A percentile compares a stretch with the other conserved stretches of the same genome.
These are phyloP conservation scores for Calcarius lapponicus DNA, from an alignment of 2,797 vertebrate genomes.

Conservation along the genomic window DNA sequence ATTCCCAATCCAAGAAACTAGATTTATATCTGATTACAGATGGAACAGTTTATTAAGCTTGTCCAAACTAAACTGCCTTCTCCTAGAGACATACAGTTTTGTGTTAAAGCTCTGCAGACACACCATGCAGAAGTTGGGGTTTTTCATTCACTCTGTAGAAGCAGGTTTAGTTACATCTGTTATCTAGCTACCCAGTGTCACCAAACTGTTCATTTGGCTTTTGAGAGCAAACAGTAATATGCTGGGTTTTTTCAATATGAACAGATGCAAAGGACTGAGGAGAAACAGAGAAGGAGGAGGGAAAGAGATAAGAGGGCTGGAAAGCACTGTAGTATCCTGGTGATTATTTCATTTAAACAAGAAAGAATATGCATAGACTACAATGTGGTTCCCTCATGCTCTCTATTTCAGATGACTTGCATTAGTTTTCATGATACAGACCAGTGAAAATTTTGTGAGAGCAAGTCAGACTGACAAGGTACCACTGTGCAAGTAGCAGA, in stretches of 20 bases:
- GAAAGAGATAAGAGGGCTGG: not conserved
- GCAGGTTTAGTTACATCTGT: not conserved
- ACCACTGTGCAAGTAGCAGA: not conserved
- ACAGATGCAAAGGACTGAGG: not conserved
- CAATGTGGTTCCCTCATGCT: accelerated
- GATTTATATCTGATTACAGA: not conserved
- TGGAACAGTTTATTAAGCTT: not conserved
- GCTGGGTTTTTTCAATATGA: accelerated
- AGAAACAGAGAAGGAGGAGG: not conserved
- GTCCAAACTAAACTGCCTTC: not conserved
- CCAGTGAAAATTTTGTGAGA: not conserved
- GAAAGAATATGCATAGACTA: not conserved
- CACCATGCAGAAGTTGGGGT: not conserved
- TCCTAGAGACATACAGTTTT: not conserved
- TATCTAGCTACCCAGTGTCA: not conserved
- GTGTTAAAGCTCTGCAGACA: not conserved
- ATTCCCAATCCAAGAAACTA: not conserved
- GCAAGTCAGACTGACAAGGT: not conserved
- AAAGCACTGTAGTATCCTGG: not conserved
- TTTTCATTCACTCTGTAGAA: not conserved
- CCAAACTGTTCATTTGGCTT: not conserved
- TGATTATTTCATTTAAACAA: not conserved
- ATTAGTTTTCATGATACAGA: not conserved
- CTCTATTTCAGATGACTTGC: not conserved
- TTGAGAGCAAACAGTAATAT: not conserved